Evolutionary conservation across 2,888 invertebrate species (phyloP).

Genomic region (Perizoma flavofasciatum): DNA sequence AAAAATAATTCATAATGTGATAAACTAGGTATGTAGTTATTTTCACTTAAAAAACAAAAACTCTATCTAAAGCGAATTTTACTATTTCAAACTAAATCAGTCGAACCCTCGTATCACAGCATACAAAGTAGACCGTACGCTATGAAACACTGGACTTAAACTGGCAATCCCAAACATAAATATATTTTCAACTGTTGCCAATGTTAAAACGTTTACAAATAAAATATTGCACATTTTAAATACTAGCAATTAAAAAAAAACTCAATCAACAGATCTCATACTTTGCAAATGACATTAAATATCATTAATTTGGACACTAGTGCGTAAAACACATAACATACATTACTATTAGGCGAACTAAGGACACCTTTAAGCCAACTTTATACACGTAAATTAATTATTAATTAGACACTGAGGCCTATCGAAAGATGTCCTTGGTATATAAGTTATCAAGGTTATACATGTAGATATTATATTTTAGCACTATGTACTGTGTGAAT

Average conservation of each 20-base stretch:
- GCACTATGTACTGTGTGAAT: constrained; percentile 53
- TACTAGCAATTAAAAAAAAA: constrained; percentile 46
- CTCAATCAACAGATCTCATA: constrained; percentile 59
- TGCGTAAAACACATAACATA: constrained; percentile 36
- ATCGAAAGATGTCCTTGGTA: constrained; percentile 26
- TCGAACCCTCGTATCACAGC: constrained; percentile 64
- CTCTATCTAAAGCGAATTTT: constrained; percentile 54
- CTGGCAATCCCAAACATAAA: constrained; percentile 33
- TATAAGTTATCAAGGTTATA: constrained; percentile 21
- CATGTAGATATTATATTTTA: constrained; percentile 29
- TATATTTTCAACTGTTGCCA: constrained; percentile 42
- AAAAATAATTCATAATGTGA: constrained; percentile 52
- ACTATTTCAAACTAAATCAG: constrained; percentile 61
- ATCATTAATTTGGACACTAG: constrained; percentile 65
- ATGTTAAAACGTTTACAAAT: constrained; percentile 63
- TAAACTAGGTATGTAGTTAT: constrained; percentile 44
- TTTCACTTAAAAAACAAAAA: constrained; percentile 48
- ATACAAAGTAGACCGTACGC: constrained; percentile 37
- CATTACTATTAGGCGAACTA: constrained; percentile 25
- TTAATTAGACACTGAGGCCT: constrained; percentile 18
- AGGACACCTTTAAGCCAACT: constrained; percentile 25
- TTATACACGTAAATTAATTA: constrained; percentile 30
- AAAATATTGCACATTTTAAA: constrained; percentile 50
- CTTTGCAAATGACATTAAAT: constrained; percentile 74
- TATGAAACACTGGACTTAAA: constrained; percentile 41